phyloP scores from a whole-genome alignment of 2,888 invertebrate species.

The Orchestes rusci region DNA sequence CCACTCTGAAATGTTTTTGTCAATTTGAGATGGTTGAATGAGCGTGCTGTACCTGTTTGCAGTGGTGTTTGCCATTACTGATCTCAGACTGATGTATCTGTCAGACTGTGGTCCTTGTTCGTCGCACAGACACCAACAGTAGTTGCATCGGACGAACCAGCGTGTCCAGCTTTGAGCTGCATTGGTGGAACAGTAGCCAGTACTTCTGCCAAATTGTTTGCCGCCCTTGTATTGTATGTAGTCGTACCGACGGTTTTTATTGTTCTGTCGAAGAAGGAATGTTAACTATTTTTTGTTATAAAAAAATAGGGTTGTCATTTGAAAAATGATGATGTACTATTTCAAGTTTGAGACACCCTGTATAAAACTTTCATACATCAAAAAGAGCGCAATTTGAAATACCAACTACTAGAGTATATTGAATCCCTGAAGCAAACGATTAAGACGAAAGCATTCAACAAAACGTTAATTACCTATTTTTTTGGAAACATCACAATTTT shows the following conservation, averaged over 20 bases:
- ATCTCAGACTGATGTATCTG: conserved; percentile 72
- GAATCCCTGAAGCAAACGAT: too few relatives aligned
- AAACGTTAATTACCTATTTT: too few relatives aligned
- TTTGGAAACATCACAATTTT: too few relatives aligned
- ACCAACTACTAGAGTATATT: too few relatives aligned
- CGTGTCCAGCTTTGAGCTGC: conserved; percentile 82
- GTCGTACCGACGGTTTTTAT: conserved; percentile 76
- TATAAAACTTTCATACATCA: too few relatives aligned
- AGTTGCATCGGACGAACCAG: conserved; percentile 80
- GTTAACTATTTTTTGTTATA: too few relatives aligned
- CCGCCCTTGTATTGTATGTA: conserved; percentile 77
- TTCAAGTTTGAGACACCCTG: too few relatives aligned
- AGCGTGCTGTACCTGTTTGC: conserved; percentile 48
- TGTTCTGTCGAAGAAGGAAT: too few relatives aligned
- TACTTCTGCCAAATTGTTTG: conserved; percentile 52
- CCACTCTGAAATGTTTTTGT: conserved; percentile 51
- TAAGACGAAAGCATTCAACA: too few relatives aligned
- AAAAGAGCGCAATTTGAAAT: too few relatives aligned
- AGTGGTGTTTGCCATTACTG: conserved; percentile 50
- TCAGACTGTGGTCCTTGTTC: conserved; percentile 62
- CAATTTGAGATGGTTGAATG: background rate
- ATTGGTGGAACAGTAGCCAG: conserved; percentile 49
- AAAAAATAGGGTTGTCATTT: too few relatives aligned
- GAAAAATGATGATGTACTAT: too few relatives aligned
- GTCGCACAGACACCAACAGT: conserved; percentile 83